phyloP scores from a whole-genome alignment of 2,888 invertebrate species.

The Diarsia mendica region DNA sequence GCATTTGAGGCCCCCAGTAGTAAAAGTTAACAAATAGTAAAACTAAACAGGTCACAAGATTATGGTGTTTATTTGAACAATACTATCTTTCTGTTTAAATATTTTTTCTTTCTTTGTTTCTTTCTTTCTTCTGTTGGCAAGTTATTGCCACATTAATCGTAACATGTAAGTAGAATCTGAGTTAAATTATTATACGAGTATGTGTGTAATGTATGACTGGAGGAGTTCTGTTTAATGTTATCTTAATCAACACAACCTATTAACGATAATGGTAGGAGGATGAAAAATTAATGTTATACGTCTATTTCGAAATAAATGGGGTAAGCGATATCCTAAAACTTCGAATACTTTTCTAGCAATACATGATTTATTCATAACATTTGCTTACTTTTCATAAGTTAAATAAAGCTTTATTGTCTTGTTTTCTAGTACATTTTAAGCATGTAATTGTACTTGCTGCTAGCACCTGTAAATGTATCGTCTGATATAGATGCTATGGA shows the following conservation, averaged over 20 bases:
- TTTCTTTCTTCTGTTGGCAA: no score
- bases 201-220: not conserved
- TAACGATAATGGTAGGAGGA: not conserved
- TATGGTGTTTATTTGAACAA: no score
- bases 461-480: conserved; percentile 53
- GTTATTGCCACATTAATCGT: not conserved
- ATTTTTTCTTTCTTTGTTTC: no score
- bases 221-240: not conserved
- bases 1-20: no score
- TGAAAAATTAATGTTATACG: conserved; percentile 2
- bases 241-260: not conserved
- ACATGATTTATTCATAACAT: conserved; percentile 36
- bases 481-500: conserved; percentile 34
- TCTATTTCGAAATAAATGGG: conserved; percentile 1
- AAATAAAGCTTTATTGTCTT: conserved; percentile 33
- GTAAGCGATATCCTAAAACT: conserved; percentile 8
- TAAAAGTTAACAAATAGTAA: not conserved
- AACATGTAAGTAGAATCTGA: not conserved
- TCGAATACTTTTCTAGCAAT: conserved; percentile 13
- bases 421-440: conserved; percentile 37
- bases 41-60: not conserved
- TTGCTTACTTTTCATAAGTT: conserved; percentile 41
- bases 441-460: conserved; percentile 40
- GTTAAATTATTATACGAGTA: not conserved
- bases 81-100: not conserved